Evolutionary conservation across 2,113 vertebrate genomes (phyloP), one percentile per base, ranked within the genome.

Genomic region (Puntigrus tetrazona): DNA sequence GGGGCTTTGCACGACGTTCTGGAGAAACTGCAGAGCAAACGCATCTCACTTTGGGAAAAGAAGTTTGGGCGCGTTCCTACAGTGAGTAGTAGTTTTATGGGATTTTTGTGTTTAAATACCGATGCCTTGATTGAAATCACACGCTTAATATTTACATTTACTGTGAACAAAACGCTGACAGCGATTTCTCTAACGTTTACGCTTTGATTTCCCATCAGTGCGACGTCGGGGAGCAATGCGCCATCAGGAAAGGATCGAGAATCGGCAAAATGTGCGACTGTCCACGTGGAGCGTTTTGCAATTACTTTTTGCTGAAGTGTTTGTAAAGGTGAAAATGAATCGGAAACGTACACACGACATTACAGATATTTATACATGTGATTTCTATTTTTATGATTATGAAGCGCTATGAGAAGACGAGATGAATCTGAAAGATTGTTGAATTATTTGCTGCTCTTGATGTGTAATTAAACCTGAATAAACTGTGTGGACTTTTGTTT

Each of bases 271-370:
- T 92, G 90, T 95, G 94, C 81, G 90, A 94, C 92, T 95, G 93
- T 86, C 94, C 94, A 11, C 91, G 92, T 5, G 85, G 87, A 88
- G 89, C 92, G 18, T 88, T 92, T 75, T 94, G 94, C 83, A 93
- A 94, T 91, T 95, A 94, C 85, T 95, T 94, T 85, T 92, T 96
- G 88, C 88, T 95, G 27, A 95, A 96, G 90, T 95, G 94, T 88
- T 94, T 95, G 92, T 94, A 92, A 93, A 91, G 20, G 22, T 70
- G 29, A 31, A 34, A 50, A 85, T 9, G 45, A 75, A 81, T 83
- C 5, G 31, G 63, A 81, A 81, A 73, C 38, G 55, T 57, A 75
- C n/a, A 73, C 18, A 69, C 9, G 78, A 81, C 67, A 73, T 78
- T 57, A 3, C 45, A 73, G 52, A 83, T 47, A 81, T 85, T 85